phyloP scores from a whole-genome alignment of 2,113 vertebrate species.

The Lagopus leucura region DNA sequence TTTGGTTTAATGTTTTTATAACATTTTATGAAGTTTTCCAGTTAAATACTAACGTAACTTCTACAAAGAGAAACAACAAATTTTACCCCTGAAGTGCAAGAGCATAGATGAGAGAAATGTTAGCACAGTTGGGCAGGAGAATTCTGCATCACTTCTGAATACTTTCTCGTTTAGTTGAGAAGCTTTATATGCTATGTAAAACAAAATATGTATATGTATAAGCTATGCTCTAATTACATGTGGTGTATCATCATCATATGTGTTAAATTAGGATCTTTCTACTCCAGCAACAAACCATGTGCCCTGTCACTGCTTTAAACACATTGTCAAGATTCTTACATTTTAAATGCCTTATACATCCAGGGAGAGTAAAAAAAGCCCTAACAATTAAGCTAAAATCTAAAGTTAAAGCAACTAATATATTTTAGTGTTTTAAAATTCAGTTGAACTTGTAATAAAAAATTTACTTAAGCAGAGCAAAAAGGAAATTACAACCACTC shows the following conservation, averaged over 20 bases:
- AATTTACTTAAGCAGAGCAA: background rate
- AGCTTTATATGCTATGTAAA: background rate
- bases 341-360: background rate
- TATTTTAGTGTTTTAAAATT: conserved; percentile 57
- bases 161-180: conserved; percentile 5
- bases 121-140: conserved; percentile 33
- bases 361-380: background rate
- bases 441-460: conserved; percentile 48
- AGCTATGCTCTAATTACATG: conserved; percentile 8
- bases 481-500: conserved; percentile 5
- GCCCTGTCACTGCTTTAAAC: background rate
- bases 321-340: background rate
- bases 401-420: background rate
- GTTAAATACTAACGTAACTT: conserved; percentile 80
- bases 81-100: conserved; percentile 67
- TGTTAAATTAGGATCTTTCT: background rate
- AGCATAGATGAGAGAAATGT: conserved; percentile 31
- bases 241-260: background rate
- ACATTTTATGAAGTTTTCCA: conserved; percentile 71
- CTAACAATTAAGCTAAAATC: background rate
- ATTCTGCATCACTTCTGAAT: background rate
- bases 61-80: conserved; percentile 71
- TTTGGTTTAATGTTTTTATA: conserved; percentile 76
- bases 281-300: background rate
- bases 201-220: background rate